Conservation (phyloP, 1,140 invertebrate genomes). For the Trachymyrmex septentrionalis region DNA sequence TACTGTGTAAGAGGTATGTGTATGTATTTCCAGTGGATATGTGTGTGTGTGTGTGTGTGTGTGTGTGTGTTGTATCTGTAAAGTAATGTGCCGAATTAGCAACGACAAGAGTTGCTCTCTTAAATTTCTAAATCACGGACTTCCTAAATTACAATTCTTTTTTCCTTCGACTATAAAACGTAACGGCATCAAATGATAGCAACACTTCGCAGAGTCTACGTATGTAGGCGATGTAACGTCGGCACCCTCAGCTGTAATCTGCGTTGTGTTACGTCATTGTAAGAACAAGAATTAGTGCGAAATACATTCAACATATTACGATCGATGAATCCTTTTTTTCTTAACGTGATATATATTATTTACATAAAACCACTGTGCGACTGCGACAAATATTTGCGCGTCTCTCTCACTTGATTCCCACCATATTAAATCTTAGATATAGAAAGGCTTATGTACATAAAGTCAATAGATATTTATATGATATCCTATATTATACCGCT, state of each 20-base stretch:
- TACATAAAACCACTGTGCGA: slow-evolving; percentile 62
- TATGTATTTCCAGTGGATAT: neutral
- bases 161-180: neutral
- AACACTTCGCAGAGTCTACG: slow-evolving; percentile 25
- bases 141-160: slow-evolving; percentile 34
- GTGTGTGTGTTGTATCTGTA: neutral
- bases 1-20: neutral
- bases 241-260: neutral
- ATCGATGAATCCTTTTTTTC: slow-evolving; percentile 51
- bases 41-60: neutral
- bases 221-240: slow-evolving; percentile 30
- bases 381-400: slow-evolving; percentile 21
- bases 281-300: slow-evolving; percentile 52
- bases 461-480: slow-evolving; percentile 55
- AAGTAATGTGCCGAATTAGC: slow-evolving; percentile 19
- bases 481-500: slow-evolving; percentile 31
- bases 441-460: slow-evolving; percentile 66
- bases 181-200: slow-evolving; percentile 22
- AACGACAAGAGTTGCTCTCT: slow-evolving; percentile 14
- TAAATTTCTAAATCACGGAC: slow-evolving; percentile 55
- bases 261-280: slow-evolving; percentile 17
- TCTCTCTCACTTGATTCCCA: slow-evolving; percentile 35
- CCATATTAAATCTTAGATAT: slow-evolving; percentile 29
- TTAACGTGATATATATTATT: slow-evolving; percentile 69
- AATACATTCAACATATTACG: slow-evolving; percentile 61